These are phyloP conservation scores for Micropterix aruncella DNA, from an alignment of 2,888 invertebrate genomes.

Conservation along the genomic window DNA sequence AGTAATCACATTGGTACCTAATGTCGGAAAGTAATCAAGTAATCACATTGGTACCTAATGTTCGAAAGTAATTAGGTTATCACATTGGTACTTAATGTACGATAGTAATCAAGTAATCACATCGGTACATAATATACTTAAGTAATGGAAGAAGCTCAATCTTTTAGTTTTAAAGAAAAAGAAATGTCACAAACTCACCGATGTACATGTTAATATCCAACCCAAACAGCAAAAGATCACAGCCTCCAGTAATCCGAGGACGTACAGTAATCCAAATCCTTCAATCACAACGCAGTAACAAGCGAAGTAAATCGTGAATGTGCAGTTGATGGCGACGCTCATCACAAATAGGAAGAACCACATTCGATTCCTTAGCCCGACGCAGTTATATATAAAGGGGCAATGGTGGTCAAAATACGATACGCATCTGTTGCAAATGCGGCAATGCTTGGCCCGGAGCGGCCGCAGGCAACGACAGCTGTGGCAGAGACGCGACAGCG, in stretches of 20 bases:
- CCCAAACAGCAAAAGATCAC: conserved; percentile 75
- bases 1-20: too few species aligned
- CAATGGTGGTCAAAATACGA: conserved; percentile 91
- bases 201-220: conserved; percentile 77
- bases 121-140: too few species aligned
- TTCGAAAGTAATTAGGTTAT: too few species aligned
- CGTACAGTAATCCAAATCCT: conserved; percentile 72
- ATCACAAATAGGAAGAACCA: conserved; percentile 88
- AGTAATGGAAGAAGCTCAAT: too few species aligned
- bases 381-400: conserved; percentile 91
- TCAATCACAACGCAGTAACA: conserved; percentile 75
- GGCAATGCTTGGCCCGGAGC: conserved; percentile 80
- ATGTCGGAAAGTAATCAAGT: too few species aligned
- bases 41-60: too few species aligned
- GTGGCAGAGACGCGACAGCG: conserved; percentile 74
- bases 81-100: too few species aligned
- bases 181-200: conserved; percentile 64
- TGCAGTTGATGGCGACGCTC: conserved; percentile 78
- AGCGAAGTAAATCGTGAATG: conserved; percentile 77
- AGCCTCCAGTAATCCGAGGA: conserved; percentile 70
- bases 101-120: too few species aligned
- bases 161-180: too few species aligned
- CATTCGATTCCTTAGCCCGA: conserved; percentile 80
- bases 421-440: conserved; percentile 81
- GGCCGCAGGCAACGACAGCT: conserved; percentile 83